phyloP scores from a whole-genome alignment of 2,113 vertebrate species.

The Melanotaenia duboulayi region DNA sequence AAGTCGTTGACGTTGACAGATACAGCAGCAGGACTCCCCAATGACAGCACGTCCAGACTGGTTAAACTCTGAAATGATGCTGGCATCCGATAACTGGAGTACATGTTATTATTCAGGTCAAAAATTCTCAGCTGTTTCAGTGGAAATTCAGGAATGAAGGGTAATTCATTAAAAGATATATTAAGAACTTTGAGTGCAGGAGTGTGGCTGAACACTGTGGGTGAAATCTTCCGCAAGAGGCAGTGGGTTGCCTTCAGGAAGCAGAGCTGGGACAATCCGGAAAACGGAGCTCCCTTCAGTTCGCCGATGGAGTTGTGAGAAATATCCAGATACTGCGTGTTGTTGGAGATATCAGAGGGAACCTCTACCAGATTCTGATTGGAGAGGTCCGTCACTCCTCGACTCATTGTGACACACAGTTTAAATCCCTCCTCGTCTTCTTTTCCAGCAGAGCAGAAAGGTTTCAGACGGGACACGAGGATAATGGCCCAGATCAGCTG shows the following conservation, averaged over 20 bases:
- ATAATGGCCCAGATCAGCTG: slow-evolving; percentile 9
- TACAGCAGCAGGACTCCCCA: slow-evolving; percentile 61
- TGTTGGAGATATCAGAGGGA: slow-evolving; percentile 49
- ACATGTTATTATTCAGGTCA: slow-evolving; percentile 66
- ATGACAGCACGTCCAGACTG: slow-evolving; percentile 42
- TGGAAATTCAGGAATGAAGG: slow-evolving; percentile 61
- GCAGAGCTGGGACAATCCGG: slow-evolving; percentile 56
- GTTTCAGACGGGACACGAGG: neutral
- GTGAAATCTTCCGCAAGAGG: slow-evolving; percentile 59
- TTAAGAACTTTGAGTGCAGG: slow-evolving; percentile 69
- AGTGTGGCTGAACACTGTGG: slow-evolving; percentile 51
- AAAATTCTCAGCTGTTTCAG: slow-evolving; percentile 61
- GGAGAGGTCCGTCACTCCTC: slow-evolving; percentile 48
- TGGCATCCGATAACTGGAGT: slow-evolving; percentile 61
- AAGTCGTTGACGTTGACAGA: slow-evolving; percentile 62
- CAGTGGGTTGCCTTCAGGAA: slow-evolving; percentile 68
- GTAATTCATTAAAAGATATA: slow-evolving; percentile 66
- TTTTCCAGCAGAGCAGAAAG: neutral
- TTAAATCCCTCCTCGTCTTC: slow-evolving; percentile 19
- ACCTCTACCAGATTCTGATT: slow-evolving; percentile 51
- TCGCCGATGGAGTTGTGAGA: slow-evolving; percentile 69
- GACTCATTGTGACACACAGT: slow-evolving; percentile 49
- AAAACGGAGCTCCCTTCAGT: slow-evolving; percentile 38
- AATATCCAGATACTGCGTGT: slow-evolving; percentile 69
- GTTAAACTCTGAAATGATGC: slow-evolving; percentile 50